Conservation (phyloP, 2,888 invertebrate genomes). For the Hoplodrina ambigua region DNA sequence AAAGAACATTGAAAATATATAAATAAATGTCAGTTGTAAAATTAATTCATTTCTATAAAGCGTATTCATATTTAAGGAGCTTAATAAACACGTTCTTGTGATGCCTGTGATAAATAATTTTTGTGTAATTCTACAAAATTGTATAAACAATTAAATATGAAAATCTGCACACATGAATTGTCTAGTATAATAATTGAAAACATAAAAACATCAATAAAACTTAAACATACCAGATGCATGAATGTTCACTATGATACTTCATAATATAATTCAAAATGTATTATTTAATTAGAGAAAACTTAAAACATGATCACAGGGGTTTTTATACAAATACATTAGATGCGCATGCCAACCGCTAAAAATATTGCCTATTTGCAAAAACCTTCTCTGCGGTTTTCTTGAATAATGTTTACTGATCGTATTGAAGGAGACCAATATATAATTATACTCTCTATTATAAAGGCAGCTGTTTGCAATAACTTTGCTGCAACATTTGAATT, state of each 20-base stretch:
- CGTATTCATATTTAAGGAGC: not conserved
- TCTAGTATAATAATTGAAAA: constrained; percentile 17
- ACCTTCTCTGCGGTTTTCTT: no score
- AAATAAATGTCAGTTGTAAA: not conserved
- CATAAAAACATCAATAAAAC: constrained; percentile 29
- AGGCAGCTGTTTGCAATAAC: no score
- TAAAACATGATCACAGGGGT: no score
- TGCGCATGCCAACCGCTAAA: no score
- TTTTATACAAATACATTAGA: no score
- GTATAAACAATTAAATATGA: constrained; percentile 6
- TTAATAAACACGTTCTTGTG: constrained; percentile 13
- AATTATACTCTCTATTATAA: no score
- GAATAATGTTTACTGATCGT: no score
- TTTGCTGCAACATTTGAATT: no score
- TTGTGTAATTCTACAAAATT: constrained; percentile 18
- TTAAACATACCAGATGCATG: constrained; percentile 37
- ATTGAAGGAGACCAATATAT: no score
- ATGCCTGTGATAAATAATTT: constrained; percentile 2
- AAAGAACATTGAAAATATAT: constrained; percentile 38
- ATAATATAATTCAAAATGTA: not conserved
- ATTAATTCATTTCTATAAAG: not conserved
- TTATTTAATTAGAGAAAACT: no score
- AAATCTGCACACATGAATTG: constrained; percentile 31
- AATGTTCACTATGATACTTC: constrained; percentile 8
- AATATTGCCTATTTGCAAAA: no score